A percentile compares a stretch with the other conserved stretches of the same genome.
Conservation (phyloP, 1,140 invertebrate species). For the Micrasema longulum region DNA sequence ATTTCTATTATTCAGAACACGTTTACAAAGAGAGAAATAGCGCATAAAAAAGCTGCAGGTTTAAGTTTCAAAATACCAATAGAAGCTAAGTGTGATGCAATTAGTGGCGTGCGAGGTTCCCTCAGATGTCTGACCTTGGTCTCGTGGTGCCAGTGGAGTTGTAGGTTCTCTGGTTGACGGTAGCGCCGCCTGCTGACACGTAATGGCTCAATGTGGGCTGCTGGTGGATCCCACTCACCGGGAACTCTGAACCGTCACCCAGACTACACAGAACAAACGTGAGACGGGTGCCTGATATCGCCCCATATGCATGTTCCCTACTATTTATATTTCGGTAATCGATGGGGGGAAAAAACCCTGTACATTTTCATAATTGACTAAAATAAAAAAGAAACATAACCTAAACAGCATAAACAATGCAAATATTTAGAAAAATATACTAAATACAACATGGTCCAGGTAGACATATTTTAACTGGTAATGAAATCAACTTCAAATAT, state of each 20-base stretch:
- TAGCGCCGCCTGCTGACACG: slow-evolving; percentile 53
- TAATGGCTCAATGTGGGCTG: slow-evolving; percentile 65
- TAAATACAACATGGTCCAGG: too few species aligned
- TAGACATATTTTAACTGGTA: too few species aligned
- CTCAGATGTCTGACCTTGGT: slow-evolving; percentile 77
- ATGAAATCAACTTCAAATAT: too few species aligned
- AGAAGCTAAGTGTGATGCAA: neutral
- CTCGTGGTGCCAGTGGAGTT: slow-evolving; percentile 91
- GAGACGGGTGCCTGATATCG: neutral
- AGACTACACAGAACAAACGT: slow-evolving; percentile 75
- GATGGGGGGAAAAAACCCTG: too few species aligned
- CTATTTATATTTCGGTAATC: too few species aligned
- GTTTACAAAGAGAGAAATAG: neutral
- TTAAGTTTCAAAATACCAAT: neutral
- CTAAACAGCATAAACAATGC: too few species aligned
- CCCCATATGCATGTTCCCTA: too few species aligned
- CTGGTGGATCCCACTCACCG: slow-evolving; percentile 81
- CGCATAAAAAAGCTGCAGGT: neutral
- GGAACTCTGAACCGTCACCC: slow-evolving; percentile 89
- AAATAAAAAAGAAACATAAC: too few species aligned
- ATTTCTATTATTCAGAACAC: too few species aligned
- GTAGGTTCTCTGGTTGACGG: slow-evolving; percentile 72
- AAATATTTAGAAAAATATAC: too few species aligned
- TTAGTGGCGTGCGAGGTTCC: neutral
- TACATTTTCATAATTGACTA: too few species aligned